These are phyloP conservation scores for Pecten maximus DNA, from an alignment of 2,888 invertebrate genomes.

Conservation along the genomic window DNA sequence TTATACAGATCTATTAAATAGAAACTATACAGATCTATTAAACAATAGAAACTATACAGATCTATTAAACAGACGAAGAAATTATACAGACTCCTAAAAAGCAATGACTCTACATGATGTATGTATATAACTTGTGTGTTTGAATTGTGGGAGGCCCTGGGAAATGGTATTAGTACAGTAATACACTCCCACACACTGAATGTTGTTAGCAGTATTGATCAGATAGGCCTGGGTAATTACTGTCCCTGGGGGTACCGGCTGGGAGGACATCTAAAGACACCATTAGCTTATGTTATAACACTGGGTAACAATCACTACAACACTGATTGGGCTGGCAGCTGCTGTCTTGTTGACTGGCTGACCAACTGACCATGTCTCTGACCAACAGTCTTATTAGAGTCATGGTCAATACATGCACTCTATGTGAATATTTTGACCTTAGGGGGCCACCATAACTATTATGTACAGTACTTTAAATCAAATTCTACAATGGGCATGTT, in stretches of 20 bases:
- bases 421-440: background rate
- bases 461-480: too few species aligned
- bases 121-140: background rate
- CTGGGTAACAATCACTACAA: background rate
- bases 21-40: too few species aligned
- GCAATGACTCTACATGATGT: too few species aligned
- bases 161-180: background rate
- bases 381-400: background rate
- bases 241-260: background rate
- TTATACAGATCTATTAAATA: too few species aligned
- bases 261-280: background rate
- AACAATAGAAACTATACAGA: too few species aligned
- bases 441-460: background rate
- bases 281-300: background rate
- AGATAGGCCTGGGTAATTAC: background rate
- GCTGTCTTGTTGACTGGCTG: background rate
- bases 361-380: conserved; percentile 21
- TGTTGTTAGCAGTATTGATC: background rate
- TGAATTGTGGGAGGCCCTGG: background rate
- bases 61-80: too few species aligned
- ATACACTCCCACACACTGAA: background rate
- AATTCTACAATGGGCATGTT: too few species aligned
- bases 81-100: too few species aligned
- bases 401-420: background rate
- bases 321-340: background rate